Evolutionary conservation across 1,140 invertebrate species (phyloP).

Genomic region (Copidosoma floridanum): DNA sequence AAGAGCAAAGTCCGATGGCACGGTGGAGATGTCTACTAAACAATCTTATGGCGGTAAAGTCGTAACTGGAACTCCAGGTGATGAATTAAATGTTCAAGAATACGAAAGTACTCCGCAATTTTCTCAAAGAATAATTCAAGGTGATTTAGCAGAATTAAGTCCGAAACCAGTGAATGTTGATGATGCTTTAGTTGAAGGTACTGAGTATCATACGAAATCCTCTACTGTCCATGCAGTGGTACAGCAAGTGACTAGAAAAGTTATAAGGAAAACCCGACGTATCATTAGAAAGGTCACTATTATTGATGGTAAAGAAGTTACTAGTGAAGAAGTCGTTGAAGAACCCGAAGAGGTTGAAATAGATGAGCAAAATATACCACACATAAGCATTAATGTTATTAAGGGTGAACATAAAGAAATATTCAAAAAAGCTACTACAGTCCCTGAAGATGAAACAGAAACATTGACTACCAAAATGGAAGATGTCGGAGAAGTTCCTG

Average conservation of each 20-base stretch:
- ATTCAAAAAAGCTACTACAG: neutral
- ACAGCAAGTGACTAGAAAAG: constrained; percentile 74
- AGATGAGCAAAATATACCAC: constrained; percentile 70
- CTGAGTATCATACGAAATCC: constrained; percentile 54
- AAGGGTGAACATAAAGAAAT: constrained; percentile 49
- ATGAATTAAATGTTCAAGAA: constrained; percentile 64
- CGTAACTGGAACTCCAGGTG: constrained; percentile 61
- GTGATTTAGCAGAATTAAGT: constrained; percentile 39
- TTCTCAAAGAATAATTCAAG: constrained; percentile 53
- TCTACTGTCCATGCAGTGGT: constrained; percentile 73
- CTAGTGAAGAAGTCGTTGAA: constrained; percentile 78
- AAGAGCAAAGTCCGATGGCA: constrained; percentile 63
- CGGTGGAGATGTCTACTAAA: constrained; percentile 60
- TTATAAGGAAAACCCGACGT: constrained; percentile 71
- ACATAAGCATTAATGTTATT: constrained; percentile 71
- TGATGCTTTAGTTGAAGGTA: constrained; percentile 41
- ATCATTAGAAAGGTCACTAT: constrained; percentile 74
- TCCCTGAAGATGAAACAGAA: neutral
- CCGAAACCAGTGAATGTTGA: constrained; percentile 34
- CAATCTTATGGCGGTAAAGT: constrained; percentile 65
- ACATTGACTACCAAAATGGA: neutral
- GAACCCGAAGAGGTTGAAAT: constrained; percentile 80
- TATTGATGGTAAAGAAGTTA: constrained; percentile 78
- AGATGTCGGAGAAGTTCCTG: neutral
- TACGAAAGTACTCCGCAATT: constrained; percentile 62